A percentile compares a stretch with the other conserved stretches of the same genome.
phyloP scores from a whole-genome alignment of 1,140 invertebrate species.

The Oppia nitens region DNA sequence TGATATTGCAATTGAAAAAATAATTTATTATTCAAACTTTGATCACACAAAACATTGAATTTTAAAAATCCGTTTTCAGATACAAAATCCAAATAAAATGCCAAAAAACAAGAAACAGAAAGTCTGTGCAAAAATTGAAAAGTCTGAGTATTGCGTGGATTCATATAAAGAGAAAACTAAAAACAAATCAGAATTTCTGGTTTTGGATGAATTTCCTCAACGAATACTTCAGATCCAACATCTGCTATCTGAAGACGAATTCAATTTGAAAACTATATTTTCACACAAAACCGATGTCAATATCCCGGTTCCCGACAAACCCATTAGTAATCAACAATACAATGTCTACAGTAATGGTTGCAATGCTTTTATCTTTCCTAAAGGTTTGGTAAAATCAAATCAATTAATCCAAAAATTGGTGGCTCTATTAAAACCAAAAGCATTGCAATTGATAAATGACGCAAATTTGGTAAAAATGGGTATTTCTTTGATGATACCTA shows the following conservation, averaged over 20 bases:
- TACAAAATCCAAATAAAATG: not conserved
- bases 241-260: not conserved
- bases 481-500: not conserved
- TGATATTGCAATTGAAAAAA: too few relatives aligned
- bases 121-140: not conserved
- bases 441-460: not conserved
- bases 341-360: too few relatives aligned
- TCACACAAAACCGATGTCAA: not conserved
- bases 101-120: not conserved
- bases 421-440: not conserved
- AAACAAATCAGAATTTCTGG: not conserved
- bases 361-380: not conserved
- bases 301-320: too few relatives aligned
- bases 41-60: too few relatives aligned
- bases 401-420: not conserved
- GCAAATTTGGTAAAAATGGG: not conserved
- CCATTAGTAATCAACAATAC: too few relatives aligned
- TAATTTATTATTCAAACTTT: too few relatives aligned
- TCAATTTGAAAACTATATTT: not conserved
- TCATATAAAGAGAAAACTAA: not conserved
- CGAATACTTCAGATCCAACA: not conserved
- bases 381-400: not conserved
- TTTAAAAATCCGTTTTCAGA: not conserved
- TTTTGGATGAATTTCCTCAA: not conserved
- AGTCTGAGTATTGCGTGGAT: not conserved